A percentile compares a stretch with the other conserved stretches of the same genome.
Conservation (phyloP, 2,888 invertebrate genomes). For the Crocallis elinguaria region DNA sequence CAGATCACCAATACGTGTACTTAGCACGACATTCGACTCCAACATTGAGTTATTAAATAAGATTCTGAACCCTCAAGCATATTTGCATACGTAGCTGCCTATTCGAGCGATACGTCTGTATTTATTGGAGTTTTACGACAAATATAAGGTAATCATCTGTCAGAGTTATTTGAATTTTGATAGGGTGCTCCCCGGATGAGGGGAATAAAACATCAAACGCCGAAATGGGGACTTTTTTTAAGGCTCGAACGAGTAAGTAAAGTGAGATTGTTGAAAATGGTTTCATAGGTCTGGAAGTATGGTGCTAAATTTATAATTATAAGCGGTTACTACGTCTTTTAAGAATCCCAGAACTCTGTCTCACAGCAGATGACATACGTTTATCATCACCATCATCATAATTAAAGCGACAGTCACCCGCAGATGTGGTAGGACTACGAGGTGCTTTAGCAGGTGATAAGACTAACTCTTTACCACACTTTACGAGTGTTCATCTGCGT, state of each 20-base stretch:
- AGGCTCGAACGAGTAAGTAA: background rate
- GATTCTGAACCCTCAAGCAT: background rate
- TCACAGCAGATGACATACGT: too few relatives aligned
- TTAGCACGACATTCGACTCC: too few relatives aligned
- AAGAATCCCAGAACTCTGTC: too few relatives aligned
- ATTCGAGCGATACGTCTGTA: slow-evolving; percentile 1
- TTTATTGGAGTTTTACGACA: slow-evolving; percentile 15
- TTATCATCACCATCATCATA: too few relatives aligned
- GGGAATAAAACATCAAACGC: slow-evolving; percentile 19
- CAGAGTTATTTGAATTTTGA: slow-evolving; percentile 18
- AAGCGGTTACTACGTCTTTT: too few relatives aligned
- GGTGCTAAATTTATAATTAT: too few relatives aligned
- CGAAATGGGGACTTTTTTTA: slow-evolving; percentile 6
- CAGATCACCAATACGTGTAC: too few relatives aligned
- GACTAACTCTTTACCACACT: too few relatives aligned
- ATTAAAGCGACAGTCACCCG: too few relatives aligned
- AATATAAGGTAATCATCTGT: slow-evolving; percentile 19
- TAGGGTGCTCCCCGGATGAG: slow-evolving; percentile 2
- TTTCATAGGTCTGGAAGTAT: background rate
- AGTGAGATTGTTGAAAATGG: background rate
- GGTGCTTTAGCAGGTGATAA: too few relatives aligned
- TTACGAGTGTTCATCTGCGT: too few relatives aligned
- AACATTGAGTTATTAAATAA: background rate
- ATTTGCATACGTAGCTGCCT: slow-evolving; percentile 3
- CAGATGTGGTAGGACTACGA: too few relatives aligned